These are phyloP conservation scores for Masticophis lateralis DNA, from an alignment of 2,797 vertebrate species.

Conservation along the genomic window DNA sequence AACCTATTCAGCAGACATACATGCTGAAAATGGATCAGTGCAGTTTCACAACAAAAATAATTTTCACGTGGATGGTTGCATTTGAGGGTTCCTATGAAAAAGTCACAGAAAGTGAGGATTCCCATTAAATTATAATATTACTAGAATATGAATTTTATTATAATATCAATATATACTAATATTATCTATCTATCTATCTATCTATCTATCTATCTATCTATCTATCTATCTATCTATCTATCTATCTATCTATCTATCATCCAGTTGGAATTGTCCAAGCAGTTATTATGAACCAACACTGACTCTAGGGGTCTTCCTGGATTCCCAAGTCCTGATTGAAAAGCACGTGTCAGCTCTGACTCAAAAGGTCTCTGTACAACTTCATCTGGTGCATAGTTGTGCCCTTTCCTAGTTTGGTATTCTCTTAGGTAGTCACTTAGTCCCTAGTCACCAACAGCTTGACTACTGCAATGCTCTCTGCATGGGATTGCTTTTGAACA, in stretches of 20 bases:
- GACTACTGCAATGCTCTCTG: neutral
- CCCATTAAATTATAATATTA: neutral
- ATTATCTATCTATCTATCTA: neutral
- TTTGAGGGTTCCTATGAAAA: neutral
- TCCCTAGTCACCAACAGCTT: neutral
- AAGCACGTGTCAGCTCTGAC: neutral
- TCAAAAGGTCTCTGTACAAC: neutral
- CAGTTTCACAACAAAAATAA: neutral
- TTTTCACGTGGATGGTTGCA: neutral
- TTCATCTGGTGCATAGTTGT: neutral
- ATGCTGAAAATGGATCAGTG: neutral
- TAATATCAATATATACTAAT: neutral
- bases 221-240: too few species aligned
- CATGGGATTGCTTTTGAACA: neutral
- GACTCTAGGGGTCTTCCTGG: neutral
- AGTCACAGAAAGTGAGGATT: neutral
- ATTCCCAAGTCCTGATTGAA: neutral
- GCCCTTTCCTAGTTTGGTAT: neutral
- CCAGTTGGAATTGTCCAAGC: too few species aligned
- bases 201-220: too few species aligned
- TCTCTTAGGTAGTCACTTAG: neutral
- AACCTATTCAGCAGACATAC: neutral
- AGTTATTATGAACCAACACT: neutral
- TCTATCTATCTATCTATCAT: too few species aligned
- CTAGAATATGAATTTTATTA: neutral